Conservation (phyloP, 2,888 invertebrate genomes). For the Calameuta pallipes region DNA sequence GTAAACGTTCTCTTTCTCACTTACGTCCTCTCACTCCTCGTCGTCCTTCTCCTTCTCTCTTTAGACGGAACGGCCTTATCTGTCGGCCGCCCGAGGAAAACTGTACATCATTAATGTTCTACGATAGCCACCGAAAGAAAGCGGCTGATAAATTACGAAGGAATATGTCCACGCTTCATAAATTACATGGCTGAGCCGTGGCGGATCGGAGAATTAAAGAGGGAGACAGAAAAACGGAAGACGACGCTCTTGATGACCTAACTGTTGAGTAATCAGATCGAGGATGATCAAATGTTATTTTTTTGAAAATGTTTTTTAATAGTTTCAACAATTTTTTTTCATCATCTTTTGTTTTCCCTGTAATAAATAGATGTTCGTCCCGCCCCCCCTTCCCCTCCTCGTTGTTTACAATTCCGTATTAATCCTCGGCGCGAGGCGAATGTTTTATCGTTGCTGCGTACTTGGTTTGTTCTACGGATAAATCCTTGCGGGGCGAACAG, state of each 20-base stretch:
- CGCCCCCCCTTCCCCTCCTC: too few relatives aligned
- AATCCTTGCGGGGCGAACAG: constrained; percentile 55
- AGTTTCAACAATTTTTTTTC: background rate
- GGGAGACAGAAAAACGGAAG: background rate
- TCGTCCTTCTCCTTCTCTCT: constrained; percentile 10
- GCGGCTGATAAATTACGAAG: constrained; percentile 33
- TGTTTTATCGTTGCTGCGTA: constrained; percentile 48
- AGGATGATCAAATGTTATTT: background rate
- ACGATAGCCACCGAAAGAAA: constrained; percentile 39
- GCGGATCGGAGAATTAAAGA: background rate
- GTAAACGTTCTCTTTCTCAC: constrained; percentile 35
- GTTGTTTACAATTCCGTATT: constrained; percentile 41
- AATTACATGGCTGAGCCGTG: background rate
- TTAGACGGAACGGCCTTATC: constrained; percentile 42
- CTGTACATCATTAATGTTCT: constrained; percentile 37
- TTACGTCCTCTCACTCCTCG: constrained; percentile 12
- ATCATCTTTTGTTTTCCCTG: background rate
- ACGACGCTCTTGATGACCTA: background rate
- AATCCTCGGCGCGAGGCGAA: constrained; percentile 49
- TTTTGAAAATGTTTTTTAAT: background rate
- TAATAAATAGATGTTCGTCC: background rate
- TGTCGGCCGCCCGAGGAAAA: constrained; percentile 35
- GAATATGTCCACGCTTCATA: constrained; percentile 12
- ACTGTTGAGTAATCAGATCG: background rate
- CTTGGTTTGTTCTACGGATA: constrained; percentile 54